Evolutionary conservation across 35 echinoderm and acorn worm genomes (phyloP), one percentile per base, ranked within the genome.

Genomic region (Acanthaster planci): DNA sequence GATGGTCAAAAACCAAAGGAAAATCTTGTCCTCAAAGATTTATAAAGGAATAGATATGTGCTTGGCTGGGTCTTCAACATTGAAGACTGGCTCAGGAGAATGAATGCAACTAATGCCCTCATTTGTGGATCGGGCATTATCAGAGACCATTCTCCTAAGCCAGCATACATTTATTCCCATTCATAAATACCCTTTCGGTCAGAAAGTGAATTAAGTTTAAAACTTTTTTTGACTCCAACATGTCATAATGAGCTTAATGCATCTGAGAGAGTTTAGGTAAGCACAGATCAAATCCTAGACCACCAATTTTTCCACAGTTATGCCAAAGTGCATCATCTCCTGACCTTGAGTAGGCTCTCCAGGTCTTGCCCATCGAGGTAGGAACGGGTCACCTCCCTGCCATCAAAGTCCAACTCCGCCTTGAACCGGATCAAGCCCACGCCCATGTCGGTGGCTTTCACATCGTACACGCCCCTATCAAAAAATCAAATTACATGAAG

Each of bases 371-470:
- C 79, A 47, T 98, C 95, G 29, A 98, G 81, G 76, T 98, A 98
- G 16, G 95, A 88, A 60, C 91, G 91, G 52, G 95, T 94, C 32
- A 98, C 85, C 36, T 98, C 95, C 32, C 78, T 51, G 15, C 92
- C 95, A 78, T 98, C 95, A 78, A 98, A 90, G 77, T 98, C 95
- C 15, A 98, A 60, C 60, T 98, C 95, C 1, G 95, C 92, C 60
- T 98, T 98, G 78, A 98, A 98, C 55, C 95, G 72, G 47, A 98
- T 90, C 27, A 68, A 87, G 44, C 87, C 82, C 3, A 98, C 95
- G 3, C 95, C 95, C 89, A 98, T 91, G 67, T 91, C 88, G 16
- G 95, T 98, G 23, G 95, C 95, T 78, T 98, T 98, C 34, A 98
- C 82, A 82, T 98, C 91, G 78, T 98, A 90, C 22, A 93, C 85